Conservation (phyloP, 1,140 invertebrate genomes). For the Lysiphlebus fabarum region DNA sequence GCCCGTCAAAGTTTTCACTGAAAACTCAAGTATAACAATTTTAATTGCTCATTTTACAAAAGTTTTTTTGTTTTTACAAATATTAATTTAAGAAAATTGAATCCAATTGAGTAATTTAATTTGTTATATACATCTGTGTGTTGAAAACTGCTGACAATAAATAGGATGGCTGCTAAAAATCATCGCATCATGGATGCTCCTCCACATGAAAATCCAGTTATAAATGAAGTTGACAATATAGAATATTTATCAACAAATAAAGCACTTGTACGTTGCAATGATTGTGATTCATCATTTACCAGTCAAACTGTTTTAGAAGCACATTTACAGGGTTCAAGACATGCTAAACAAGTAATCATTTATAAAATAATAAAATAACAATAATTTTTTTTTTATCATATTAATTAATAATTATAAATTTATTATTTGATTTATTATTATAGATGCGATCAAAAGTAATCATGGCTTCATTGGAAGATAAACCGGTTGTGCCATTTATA, state of each 20-base stretch:
- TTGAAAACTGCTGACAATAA: not conserved
- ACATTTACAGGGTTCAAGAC: constrained; percentile 55
- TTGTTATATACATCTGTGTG: too few species aligned
- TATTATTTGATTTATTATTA: constrained; percentile 22
- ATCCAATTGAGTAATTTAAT: too few species aligned
- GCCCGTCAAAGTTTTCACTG: too few species aligned
- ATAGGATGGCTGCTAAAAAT: constrained; percentile 32
- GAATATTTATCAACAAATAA: constrained; percentile 55
- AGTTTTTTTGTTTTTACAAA: too few species aligned
- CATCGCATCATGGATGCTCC: constrained; percentile 30
- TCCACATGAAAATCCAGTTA: constrained; percentile 49
- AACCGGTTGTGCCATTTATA: constrained; percentile 48
- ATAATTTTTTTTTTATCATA: constrained; percentile 9
- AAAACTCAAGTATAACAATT: too few species aligned
- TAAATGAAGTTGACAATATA: constrained; percentile 57
- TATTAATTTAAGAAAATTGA: too few species aligned
- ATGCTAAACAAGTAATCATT: constrained; percentile 54
- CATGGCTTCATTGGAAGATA: constrained; percentile 50
- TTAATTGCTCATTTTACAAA: too few species aligned
- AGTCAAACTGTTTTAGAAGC: constrained; percentile 55
- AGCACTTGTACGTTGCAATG: constrained; percentile 50
- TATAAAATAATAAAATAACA: constrained; percentile 8
- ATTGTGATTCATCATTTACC: constrained; percentile 55
- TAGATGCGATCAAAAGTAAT: constrained; percentile 52
- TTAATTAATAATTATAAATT: not conserved